These are phyloP conservation scores for Zophobas atratus DNA, from an alignment of 1,140 invertebrate genomes.

Conservation along the genomic window DNA sequence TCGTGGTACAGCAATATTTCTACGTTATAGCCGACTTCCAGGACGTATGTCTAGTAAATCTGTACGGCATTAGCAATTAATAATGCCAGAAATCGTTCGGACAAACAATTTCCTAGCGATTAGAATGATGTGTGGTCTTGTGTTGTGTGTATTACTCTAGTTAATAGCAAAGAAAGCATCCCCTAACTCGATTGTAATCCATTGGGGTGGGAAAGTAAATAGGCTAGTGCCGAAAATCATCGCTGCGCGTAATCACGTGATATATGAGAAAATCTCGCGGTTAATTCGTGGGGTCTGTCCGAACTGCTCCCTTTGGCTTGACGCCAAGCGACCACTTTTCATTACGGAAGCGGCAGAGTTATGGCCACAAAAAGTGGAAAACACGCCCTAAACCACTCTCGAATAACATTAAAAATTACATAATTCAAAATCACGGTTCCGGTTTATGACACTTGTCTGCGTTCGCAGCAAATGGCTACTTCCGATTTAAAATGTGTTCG, in stretches of 20 bases:
- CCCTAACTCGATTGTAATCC: conserved; percentile 56
- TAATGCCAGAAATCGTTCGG: conserved; percentile 21
- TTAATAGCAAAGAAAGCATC: conserved; percentile 53
- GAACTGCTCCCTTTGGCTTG: conserved; percentile 50
- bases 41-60: background rate
- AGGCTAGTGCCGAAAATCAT: conserved; percentile 64
- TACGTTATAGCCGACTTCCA: too few relatives aligned
- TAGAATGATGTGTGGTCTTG: conserved; percentile 37
- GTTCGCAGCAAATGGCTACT: conserved; percentile 61
- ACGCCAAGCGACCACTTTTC: conserved; percentile 55
- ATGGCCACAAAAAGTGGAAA: conserved; percentile 52
- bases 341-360: conserved; percentile 50
- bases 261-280: conserved; percentile 62
- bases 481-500: conserved; percentile 65
- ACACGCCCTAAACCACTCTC: conserved; percentile 54
- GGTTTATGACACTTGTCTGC: conserved; percentile 62
- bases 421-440: conserved; percentile 64
- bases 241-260: conserved; percentile 64
- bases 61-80: conserved; percentile 29
- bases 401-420: conserved; percentile 64
- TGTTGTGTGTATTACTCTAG: conserved; percentile 49
- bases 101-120: conserved; percentile 42
- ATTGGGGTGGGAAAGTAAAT: conserved; percentile 62
- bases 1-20: too few relatives aligned
- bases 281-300: conserved; percentile 60